phyloP scores from a whole-genome alignment of 2,888 invertebrate genomes.

The Parelbella ahira region DNA sequence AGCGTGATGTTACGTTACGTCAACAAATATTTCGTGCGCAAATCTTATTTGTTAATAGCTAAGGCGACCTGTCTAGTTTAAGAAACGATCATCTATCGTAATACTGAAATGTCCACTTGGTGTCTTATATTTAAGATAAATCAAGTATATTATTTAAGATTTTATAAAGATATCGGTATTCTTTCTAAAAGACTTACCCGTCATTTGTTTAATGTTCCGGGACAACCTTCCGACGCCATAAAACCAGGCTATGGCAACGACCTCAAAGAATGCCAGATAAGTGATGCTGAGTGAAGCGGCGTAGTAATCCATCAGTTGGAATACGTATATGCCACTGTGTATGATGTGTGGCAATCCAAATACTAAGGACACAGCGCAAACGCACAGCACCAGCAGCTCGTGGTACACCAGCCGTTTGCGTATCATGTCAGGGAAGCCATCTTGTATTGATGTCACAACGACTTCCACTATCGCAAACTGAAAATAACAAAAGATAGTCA shows the following conservation, averaged over 20 bases:
- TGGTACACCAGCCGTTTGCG: conserved; percentile 90
- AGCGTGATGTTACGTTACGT: too few species aligned
- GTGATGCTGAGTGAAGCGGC: conserved; percentile 95
- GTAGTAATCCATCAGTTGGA: conserved; percentile 95
- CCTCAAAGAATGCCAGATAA: conserved; percentile 96
- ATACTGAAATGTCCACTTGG: too few species aligned
- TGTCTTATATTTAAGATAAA: too few species aligned
- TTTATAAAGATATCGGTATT: too few species aligned
- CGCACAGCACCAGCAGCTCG: conserved; percentile 90
- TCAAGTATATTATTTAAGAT: too few species aligned
- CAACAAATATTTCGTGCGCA: too few species aligned
- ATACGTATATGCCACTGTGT: conserved; percentile 94
- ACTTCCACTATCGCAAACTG: conserved; percentile 97
- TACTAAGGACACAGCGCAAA: conserved; percentile 90
- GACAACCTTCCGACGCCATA: conserved; percentile 91
- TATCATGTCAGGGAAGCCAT: conserved; percentile 94
- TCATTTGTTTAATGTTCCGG: conserved; percentile 94
- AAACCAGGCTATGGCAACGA: conserved; percentile 94
- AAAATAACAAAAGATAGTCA: conserved; percentile 42
- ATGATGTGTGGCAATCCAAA: conserved; percentile 93
- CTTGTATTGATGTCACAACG: conserved; percentile 95
- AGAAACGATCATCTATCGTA: too few species aligned
- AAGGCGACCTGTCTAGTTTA: too few species aligned
- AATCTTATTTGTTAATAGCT: too few species aligned
- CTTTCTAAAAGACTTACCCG: conserved; percentile 82